A percentile compares a stretch with the other conserved stretches of the same genome.
These are phyloP conservation scores for Chaenodraco wilsoni DNA, from an alignment of 2,797 vertebrate genomes.

Conservation along the genomic window DNA sequence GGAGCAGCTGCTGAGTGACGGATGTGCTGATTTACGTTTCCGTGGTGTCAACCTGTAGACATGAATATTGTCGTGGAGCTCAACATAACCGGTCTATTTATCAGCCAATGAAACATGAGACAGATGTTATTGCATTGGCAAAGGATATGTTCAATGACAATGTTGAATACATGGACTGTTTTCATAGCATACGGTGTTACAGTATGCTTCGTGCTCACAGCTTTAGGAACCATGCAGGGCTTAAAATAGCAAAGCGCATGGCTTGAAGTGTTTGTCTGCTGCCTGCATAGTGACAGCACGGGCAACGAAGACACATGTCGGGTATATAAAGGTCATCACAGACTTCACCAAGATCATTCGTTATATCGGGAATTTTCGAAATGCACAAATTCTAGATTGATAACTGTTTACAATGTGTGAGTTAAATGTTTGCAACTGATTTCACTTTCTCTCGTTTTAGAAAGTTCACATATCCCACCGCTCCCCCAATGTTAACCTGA, in stretches of 20 bases:
- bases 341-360: slow-evolving; percentile 35
- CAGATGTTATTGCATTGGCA: neutral
- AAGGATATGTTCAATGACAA: neutral
- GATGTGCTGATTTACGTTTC: slow-evolving; percentile 67
- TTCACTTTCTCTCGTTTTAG: slow-evolving; percentile 41
- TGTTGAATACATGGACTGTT: slow-evolving; percentile 15
- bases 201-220: slow-evolving; percentile 45
- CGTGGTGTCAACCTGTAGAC: slow-evolving; percentile 25
- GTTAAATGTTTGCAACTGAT: neutral
- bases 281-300: slow-evolving; percentile 69
- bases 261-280: slow-evolving; percentile 76
- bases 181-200: slow-evolving; percentile 1
- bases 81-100: slow-evolving; percentile 1
- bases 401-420: neutral
- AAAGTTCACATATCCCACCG: slow-evolving; percentile 15
- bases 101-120: neutral
- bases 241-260: slow-evolving; percentile 79
- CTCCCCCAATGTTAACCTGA: slow-evolving; percentile 42
- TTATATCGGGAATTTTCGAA: slow-evolving; percentile 1
- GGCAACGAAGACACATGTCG: slow-evolving; percentile 54
- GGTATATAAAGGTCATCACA: slow-evolving; percentile 71
- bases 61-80: slow-evolving; percentile 7
- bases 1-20: slow-evolving; percentile 69
- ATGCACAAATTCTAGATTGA: neutral
- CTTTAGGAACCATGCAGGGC: slow-evolving; percentile 52